Base-by-base conservation (phyloP, 2,888 invertebrate species). In the Serripes groenlandicus region DNA sequence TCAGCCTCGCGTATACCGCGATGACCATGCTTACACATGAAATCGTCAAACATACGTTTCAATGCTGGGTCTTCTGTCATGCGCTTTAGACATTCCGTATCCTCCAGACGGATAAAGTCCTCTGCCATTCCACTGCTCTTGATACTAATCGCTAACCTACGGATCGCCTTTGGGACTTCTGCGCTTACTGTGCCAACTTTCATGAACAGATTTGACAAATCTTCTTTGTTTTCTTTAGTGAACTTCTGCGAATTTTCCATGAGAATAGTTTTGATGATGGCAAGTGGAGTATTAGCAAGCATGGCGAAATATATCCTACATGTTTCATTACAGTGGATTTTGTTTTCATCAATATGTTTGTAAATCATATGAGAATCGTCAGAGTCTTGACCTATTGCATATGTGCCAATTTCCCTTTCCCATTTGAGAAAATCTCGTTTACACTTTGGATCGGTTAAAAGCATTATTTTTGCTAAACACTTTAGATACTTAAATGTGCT, bases 1-100 rank as follows among this genome's bases (percentile, higher is more conserved):
- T 91, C 91, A 3, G 87, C 85, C 97, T 97, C 95, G 86, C 93
- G 91, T 56, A 95, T 90, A 78, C 95, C 93, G 37, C 97, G 95
- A 93, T 97, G 97, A 0, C 97, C 97, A 89, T 97, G 97, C 69
- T 95, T 95, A n/a, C 95, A 92, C 75, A 97, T 93, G 92, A 97
- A 97, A 34, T 52, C 54, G 0, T 28, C 42, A 26, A 26, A 34
- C 9, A 56, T 11, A 30, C 3, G 23, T 5, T 58, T 11, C 28
- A 15, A 28, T 3, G 3, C 58, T 1, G 11, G 2, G 15, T 58
- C 58, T 58, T 26, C 28, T 58, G 58, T 9, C 15, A 58, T 3
- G 9, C 23, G 11, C 2, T 3, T n/a, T n/a, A 58, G 9, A 26
- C 58, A 11, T 58, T 58, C 58, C 15, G 23, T n/a, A 15, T 58